Percentiles rank a stretch among this genome's conserved stretches.
These are phyloP conservation scores for Myxocyprinus asiaticus DNA, from an alignment of 2,113 vertebrate genomes.

Conservation along the genomic window DNA sequence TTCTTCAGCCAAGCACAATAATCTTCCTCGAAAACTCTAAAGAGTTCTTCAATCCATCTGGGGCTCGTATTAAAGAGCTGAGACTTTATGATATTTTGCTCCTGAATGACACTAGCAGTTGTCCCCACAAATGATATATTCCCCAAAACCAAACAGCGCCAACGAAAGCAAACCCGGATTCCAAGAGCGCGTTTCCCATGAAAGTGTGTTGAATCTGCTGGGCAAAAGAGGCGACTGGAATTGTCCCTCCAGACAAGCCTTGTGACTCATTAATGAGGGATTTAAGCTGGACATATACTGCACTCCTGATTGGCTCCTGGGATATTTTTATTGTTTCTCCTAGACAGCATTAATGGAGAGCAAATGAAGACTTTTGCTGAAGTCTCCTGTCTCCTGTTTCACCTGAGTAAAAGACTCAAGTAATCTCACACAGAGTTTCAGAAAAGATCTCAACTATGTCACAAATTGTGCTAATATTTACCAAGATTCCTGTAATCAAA, in stretches of 20 bases:
- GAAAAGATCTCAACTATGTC: too few relatives aligned
- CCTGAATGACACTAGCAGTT: not conserved
- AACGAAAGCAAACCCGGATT: constrained; percentile 14
- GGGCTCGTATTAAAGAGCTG: constrained; percentile 15
- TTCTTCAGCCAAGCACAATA: constrained; percentile 45
- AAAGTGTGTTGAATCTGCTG: not conserved
- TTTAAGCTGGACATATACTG: not conserved
- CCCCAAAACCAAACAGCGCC: constrained; percentile 18
- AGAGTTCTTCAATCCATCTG: constrained; percentile 16
- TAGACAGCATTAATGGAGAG: not conserved
- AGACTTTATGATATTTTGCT: constrained; percentile 16
- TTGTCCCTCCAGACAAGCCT: not conserved
- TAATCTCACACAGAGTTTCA: too few relatives aligned
- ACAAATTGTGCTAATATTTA: too few relatives aligned
- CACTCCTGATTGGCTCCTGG: not conserved
- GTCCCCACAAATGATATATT: constrained; percentile 33
- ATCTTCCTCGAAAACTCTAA: constrained; percentile 35
- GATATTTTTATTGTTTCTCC: too few relatives aligned
- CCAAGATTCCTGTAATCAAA: too few relatives aligned
- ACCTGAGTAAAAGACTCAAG: too few relatives aligned
- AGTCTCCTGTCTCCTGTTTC: too few relatives aligned
- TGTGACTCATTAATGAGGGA: constrained; percentile 26
- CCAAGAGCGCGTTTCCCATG: constrained; percentile 28
- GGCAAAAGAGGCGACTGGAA: too few relatives aligned
- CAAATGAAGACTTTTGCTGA: too few relatives aligned